Percentiles rank a stretch among this genome's conserved stretches.
Conservation (phyloP, 37 sponge, comb jelly and placozoan species). For the Mnemiopsis leidyi region DNA sequence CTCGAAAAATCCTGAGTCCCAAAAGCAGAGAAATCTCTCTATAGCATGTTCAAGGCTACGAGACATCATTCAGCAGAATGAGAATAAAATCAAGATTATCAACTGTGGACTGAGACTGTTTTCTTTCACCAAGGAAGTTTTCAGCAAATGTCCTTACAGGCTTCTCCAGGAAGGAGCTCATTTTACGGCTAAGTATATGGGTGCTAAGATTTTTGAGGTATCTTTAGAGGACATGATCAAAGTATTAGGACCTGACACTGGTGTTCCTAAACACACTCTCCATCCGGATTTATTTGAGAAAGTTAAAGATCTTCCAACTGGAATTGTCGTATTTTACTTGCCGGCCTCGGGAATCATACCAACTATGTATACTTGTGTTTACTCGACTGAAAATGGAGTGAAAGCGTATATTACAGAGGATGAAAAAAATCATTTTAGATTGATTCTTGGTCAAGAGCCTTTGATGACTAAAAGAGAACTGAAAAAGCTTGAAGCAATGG, state of each 20-base stretch:
- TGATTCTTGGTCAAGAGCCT: constrained; percentile 26
- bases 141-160: constrained; percentile 33
- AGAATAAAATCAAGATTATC: constrained; percentile 17
- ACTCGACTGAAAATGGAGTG: background rate
- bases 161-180: background rate
- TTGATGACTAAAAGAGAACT: background rate
- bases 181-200: background rate
- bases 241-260: background rate
- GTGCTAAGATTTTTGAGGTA: background rate
- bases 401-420: constrained; percentile 33
- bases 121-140: background rate
- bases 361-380: background rate
- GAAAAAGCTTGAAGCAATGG: constrained; percentile 36
- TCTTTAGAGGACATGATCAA: constrained; percentile 9
- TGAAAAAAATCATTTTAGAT: constrained; percentile 45
- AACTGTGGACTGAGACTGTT: constrained; percentile 51
- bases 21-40: constrained; percentile 5
- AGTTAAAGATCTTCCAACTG: background rate
- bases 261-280: constrained; percentile 8
- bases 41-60: background rate
- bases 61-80: constrained; percentile 43
- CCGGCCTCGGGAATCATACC: background rate
- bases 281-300: background rate
- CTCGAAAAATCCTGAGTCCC: background rate
- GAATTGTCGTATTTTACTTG: background rate